phyloP scores from a whole-genome alignment of 2,113 vertebrate genomes.

The Bujurquina vittata region DNA sequence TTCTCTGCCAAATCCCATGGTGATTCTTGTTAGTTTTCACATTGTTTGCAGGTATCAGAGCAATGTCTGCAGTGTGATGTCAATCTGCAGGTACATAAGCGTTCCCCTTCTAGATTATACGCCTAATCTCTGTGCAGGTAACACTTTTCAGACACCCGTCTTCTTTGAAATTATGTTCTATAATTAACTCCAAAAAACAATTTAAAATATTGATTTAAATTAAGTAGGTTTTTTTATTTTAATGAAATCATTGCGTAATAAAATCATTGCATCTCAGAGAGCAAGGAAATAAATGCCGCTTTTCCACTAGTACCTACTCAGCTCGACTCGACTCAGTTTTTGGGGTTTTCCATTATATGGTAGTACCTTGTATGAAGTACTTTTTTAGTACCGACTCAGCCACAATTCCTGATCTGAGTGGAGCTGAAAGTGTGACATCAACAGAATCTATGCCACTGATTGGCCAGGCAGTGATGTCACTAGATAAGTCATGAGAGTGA shows the following conservation, averaged over 20 bases:
- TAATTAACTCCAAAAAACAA: background rate
- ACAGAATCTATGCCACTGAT: too few species aligned
- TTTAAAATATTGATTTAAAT: background rate
- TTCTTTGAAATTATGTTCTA: background rate
- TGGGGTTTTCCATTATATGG: too few species aligned
- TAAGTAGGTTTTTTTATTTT: background rate
- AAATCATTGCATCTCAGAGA: background rate
- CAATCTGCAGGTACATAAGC: background rate
- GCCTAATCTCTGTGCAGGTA: background rate
- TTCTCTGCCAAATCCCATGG: background rate
- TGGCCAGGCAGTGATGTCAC: too few species aligned
- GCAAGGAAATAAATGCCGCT: background rate
- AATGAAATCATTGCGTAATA: background rate
- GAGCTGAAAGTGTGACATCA: too few species aligned
- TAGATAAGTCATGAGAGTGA: too few species aligned
- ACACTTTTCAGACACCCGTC: background rate
- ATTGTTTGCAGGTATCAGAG: conserved; percentile 7
- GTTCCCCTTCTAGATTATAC: background rate
- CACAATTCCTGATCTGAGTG: too few species aligned
- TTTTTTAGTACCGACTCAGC: too few species aligned
- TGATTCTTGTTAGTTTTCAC: background rate
- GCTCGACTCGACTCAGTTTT: too few species aligned
- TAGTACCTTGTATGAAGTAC: too few species aligned
- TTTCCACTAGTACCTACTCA: too few species aligned
- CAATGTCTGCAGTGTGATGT: background rate